Conservation (phyloP, 2,888 invertebrate species). For the Ormyrus pomaceus region DNA sequence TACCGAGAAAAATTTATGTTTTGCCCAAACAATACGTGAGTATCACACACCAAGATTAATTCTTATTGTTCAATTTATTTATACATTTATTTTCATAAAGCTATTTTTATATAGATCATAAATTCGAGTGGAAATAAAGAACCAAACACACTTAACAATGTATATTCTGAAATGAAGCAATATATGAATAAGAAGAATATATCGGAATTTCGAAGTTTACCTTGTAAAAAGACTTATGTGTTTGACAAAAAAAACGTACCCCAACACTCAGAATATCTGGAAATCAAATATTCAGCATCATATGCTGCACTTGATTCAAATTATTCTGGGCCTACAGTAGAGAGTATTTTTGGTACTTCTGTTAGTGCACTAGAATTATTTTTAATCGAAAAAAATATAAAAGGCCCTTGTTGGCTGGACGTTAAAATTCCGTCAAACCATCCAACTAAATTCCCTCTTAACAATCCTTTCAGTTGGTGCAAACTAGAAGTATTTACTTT, state of each 20-base stretch:
- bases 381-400: conserved; percentile 92
- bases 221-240: conserved; percentile 89
- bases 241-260: conserved; percentile 90
- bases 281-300: conserved; percentile 90
- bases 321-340: conserved; percentile 85
- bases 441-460: conserved; percentile 74
- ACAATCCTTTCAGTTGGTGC: conserved; percentile 89
- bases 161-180: conserved; percentile 91
- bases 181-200: conserved; percentile 81
- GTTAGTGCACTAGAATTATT: conserved; percentile 93
- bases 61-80: background rate
- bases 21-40: conserved; percentile 90
- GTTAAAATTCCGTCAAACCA: conserved; percentile 79
- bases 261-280: conserved; percentile 90
- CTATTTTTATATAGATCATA: conserved; percentile 8
- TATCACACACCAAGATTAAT: background rate
- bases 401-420: conserved; percentile 98
- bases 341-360: conserved; percentile 92
- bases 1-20: conserved; percentile 89
- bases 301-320: conserved; percentile 77
- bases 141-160: conserved; percentile 84
- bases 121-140: conserved; percentile 77
- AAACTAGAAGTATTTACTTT: conserved; percentile 82
- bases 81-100: background rate
- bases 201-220: conserved; percentile 86